Base-by-base conservation (phyloP, 2,888 invertebrate species). In the Polia nebulosa region DNA sequence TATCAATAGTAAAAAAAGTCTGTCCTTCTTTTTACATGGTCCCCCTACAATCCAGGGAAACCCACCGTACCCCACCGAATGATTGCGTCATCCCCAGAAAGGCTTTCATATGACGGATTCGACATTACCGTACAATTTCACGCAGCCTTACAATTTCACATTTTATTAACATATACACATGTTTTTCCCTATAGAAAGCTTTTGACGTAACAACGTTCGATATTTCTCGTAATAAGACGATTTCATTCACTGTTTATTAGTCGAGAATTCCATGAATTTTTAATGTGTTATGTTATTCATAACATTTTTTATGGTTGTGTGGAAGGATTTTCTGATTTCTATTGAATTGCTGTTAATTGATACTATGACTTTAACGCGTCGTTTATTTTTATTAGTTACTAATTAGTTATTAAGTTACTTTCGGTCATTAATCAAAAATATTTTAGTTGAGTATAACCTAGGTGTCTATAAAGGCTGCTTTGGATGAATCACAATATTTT, bases 51-150 rank as follows among this genome's bases (percentile, higher is more conserved):
- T 20, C 29, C 39, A 75, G 72, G 83, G 81, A 69, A 80, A 71
- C 63, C 77, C 68, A 27, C 13, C 34, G 44, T 13, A 29, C 41
- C 45, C 77, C 68, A 27, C 13, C 34, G 44, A 17, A 29, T 34
- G 39, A 29, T 75, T 78, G 25, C 76, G 64, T 75, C 72, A 81
- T 22, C 32, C 15, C 53, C 64, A 66, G 59, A 83, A 79, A 83
- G 72, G 11, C 76, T 82, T 76, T 82, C 79, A 22, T 72, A 69
- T 70, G 75, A 79, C 67, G 56, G 27, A 74, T 77, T 75, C 64
- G 39, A 51, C 53, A 72, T 72, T 82, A 68, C 51, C 66, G 56
- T 58, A 69, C 61, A 78, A 80, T 82, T 80, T 82, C 68, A 56
- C 45, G 39, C 41, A 72, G 57, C 73, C 49, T 53, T 59, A 76